These are phyloP conservation scores for Drosophila albomicans DNA, from an alignment of 1,140 invertebrate genomes.

Conservation along the genomic window DNA sequence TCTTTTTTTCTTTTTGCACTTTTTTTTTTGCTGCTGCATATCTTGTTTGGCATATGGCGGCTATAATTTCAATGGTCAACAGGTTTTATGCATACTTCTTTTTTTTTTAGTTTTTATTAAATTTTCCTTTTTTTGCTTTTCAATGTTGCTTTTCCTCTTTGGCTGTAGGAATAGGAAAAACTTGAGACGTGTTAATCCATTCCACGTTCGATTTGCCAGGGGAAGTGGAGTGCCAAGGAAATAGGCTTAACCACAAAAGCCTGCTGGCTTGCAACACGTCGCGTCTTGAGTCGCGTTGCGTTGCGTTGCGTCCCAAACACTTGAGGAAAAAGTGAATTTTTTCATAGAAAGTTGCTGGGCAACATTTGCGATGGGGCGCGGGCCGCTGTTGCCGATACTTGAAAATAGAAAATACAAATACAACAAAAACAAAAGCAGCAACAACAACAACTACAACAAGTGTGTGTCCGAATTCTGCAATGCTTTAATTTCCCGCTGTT, in stretches of 20 bases:
- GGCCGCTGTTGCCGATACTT: slow-evolving; percentile 63
- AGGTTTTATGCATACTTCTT: slow-evolving; percentile 18
- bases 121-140: slow-evolving; percentile 65
- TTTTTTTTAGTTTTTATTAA: slow-evolving; percentile 30
- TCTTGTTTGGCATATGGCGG: slow-evolving; percentile 38
- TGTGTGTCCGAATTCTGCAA: slow-evolving; percentile 47
- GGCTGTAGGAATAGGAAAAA: slow-evolving; percentile 22
- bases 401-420: slow-evolving; percentile 74
- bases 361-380: slow-evolving; percentile 67
- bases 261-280: slow-evolving; percentile 37
- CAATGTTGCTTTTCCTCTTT: slow-evolving; percentile 19
- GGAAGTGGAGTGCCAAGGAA: background rate
- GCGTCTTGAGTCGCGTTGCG: too few relatives aligned
- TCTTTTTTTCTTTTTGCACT: background rate
- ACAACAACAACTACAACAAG: slow-evolving; percentile 20
- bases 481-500: slow-evolving; percentile 20
- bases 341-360: slow-evolving; percentile 82
- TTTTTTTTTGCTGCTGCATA: slow-evolving; percentile 2
- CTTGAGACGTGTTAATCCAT: slow-evolving; percentile 63
- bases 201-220: slow-evolving; percentile 63
- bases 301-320: slow-evolving; percentile 31
- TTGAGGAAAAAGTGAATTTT: slow-evolving; percentile 81
- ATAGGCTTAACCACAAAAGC: slow-evolving; percentile 39
- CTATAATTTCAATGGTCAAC: slow-evolving; percentile 44
- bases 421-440: background rate